Conservation (phyloP, 2,113 vertebrate species). For the Zosterops borbonicus region DNA sequence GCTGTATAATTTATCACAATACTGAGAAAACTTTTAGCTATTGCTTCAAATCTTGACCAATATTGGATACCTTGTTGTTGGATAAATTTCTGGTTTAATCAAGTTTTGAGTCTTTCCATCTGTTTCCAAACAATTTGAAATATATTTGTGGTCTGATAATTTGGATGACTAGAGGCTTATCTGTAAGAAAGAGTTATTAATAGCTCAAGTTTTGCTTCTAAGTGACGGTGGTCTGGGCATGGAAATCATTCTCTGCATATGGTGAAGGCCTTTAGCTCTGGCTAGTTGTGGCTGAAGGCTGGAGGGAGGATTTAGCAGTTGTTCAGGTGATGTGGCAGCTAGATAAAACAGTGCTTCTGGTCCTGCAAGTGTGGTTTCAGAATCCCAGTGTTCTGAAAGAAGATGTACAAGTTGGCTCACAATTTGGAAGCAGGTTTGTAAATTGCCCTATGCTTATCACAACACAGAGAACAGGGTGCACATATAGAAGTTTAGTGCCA, state of each 20-base stretch:
- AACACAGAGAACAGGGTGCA: not conserved
- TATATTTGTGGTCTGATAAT: not conserved
- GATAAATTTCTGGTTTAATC: not conserved
- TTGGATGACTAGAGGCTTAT: not conserved
- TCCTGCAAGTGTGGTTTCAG: not conserved
- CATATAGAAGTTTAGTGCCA: not conserved
- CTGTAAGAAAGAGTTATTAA: not conserved
- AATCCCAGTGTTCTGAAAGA: not conserved
- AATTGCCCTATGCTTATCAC: not conserved
- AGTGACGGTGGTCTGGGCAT: not conserved
- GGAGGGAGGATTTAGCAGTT: not conserved
- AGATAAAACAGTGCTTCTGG: not conserved
- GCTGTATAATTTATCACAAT: not conserved
- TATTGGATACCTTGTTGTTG: not conserved
- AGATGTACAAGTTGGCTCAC: not conserved
- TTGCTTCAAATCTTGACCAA: not conserved
- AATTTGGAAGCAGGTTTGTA: not conserved
- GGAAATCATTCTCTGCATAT: not conserved
- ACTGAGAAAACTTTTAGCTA: not conserved
- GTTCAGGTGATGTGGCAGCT: not conserved
- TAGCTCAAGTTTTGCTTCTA: not conserved
- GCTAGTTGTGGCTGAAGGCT: not conserved
- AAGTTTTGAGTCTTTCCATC: rapidly evolving
- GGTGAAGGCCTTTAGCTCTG: not conserved
- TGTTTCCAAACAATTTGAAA: not conserved